A percentile compares a stretch with the other conserved stretches of the same genome.
Evolutionary conservation across 1,140 invertebrate species (phyloP).

Genomic region (Aplysia californica): DNA sequence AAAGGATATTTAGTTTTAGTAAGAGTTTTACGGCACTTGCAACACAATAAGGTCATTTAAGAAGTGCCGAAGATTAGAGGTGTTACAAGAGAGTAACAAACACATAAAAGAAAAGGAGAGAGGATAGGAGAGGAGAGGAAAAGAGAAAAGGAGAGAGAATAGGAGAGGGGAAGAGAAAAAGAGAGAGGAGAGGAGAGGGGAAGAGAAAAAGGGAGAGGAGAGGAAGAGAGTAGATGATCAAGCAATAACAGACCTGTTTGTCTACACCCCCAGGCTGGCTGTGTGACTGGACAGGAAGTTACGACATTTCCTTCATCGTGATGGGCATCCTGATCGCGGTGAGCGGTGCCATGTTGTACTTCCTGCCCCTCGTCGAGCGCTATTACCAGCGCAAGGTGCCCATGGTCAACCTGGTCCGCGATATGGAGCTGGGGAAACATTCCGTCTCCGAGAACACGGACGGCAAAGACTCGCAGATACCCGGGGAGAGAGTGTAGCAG

Average conservation of each 20-base stretch:
- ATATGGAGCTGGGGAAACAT: neutral
- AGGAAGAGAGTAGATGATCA: too few relatives aligned
- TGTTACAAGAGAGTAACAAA: too few relatives aligned
- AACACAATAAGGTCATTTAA: too few relatives aligned
- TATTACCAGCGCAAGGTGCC: constrained; percentile 30
- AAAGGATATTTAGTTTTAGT: too few relatives aligned
- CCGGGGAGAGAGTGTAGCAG: neutral
- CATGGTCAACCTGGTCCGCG: neutral
- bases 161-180: too few relatives aligned
- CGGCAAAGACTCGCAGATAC: neutral
- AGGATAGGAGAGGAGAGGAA: too few relatives aligned
- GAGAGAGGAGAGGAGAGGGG: too few relatives aligned
- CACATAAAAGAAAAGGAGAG: too few relatives aligned
- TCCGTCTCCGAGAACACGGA: neutral
- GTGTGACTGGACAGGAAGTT: constrained; percentile 81
- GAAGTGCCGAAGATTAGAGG: too few relatives aligned
- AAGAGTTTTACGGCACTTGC: too few relatives aligned
- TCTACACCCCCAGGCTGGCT: constrained; percentile 85
- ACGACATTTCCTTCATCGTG: constrained; percentile 85
- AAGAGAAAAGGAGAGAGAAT: too few relatives aligned
- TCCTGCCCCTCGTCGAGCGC: constrained; percentile 82
- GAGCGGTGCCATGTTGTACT: constrained; percentile 89
- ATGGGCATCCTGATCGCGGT: constrained; percentile 85
- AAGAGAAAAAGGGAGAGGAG: neutral
- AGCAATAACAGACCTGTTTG: too few relatives aligned